A percentile compares a stretch with the other conserved stretches of the same genome.
These are phyloP conservation scores for Drosophila ohnishii DNA, from an alignment of 1,140 invertebrate genomes.

Conservation along the genomic window DNA sequence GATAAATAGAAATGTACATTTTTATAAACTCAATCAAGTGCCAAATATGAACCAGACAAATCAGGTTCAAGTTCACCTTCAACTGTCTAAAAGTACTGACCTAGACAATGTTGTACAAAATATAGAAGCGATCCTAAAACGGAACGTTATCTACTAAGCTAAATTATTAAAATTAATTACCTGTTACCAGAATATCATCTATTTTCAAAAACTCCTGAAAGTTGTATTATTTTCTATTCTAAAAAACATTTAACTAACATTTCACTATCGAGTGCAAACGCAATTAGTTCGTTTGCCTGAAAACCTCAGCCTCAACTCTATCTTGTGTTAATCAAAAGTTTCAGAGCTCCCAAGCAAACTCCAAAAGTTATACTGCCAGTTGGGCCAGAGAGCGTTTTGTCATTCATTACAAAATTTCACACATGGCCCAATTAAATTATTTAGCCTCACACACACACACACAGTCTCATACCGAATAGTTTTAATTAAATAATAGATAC, in stretches of 20 bases:
- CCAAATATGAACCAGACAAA: background rate
- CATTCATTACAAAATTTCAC: slow-evolving; percentile 71
- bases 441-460: slow-evolving; percentile 50
- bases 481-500: slow-evolving; percentile 75
- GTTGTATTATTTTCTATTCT: slow-evolving; percentile 1
- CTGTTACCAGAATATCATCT: background rate
- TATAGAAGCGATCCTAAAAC: background rate
- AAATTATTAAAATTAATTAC: background rate
- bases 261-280: slow-evolving; percentile 39
- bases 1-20: slow-evolving; percentile 4
- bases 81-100: slow-evolving; percentile 21
- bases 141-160: background rate
- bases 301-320: slow-evolving; percentile 45
- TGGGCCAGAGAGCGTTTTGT: slow-evolving; percentile 38
- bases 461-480: slow-evolving; percentile 46
- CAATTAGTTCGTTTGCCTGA: slow-evolving; percentile 52
- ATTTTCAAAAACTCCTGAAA: background rate
- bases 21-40: background rate
- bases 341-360: slow-evolving; percentile 20
- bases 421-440: slow-evolving; percentile 77
- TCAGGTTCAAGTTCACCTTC: background rate
- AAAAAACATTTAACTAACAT: slow-evolving; percentile 6
- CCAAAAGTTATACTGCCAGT: slow-evolving; percentile 33
- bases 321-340: slow-evolving; percentile 69
- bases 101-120: slow-evolving; percentile 11